Evolutionary conservation across 2,888 invertebrate genomes (phyloP).

Genomic region (Tupiocoris notatus): DNA sequence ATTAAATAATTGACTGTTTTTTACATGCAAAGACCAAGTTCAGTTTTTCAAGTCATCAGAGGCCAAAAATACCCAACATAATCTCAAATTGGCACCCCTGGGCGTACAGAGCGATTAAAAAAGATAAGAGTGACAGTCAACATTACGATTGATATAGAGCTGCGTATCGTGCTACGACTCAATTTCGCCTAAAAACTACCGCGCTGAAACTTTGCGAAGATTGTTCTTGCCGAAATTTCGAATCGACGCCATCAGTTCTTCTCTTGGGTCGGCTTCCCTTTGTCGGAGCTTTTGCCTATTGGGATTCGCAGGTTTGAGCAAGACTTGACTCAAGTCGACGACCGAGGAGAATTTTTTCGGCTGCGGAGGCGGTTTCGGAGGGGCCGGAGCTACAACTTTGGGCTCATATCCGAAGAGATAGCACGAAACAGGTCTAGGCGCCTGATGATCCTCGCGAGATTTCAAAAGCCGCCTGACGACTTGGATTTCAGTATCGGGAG

Average conservation of each 20-base stretch:
- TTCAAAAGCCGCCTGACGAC: not conserved
- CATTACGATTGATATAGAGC: no score
- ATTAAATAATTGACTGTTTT: no score
- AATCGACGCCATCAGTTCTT: conserved; percentile 69
- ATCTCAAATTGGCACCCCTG: no score
- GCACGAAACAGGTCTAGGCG: conserved; percentile 23
- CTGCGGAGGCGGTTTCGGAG: conserved; percentile 5
- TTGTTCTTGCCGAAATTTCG: conserved; percentile 59
- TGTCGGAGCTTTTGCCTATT: conserved; percentile 21
- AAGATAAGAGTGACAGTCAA: no score
- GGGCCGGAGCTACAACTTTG: not conserved
- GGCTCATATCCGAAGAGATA: conserved; percentile 38
- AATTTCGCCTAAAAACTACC: no score
- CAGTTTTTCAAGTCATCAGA: no score
- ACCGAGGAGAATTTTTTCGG: conserved; percentile 39
- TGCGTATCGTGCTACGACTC: no score
- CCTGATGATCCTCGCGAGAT: not conserved
- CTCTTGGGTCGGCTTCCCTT: conserved; percentile 61
- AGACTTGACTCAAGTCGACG: conserved; percentile 23
- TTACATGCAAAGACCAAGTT: no score
- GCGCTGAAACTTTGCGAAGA: conserved; percentile 48
- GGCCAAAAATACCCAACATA: no score
- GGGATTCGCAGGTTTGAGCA: conserved; percentile 4
- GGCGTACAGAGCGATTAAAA: no score
- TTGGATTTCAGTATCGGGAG: not conserved